These are phyloP conservation scores for Crypturellus undulatus DNA, from an alignment of 2,113 vertebrate species.

Conservation along the genomic window DNA sequence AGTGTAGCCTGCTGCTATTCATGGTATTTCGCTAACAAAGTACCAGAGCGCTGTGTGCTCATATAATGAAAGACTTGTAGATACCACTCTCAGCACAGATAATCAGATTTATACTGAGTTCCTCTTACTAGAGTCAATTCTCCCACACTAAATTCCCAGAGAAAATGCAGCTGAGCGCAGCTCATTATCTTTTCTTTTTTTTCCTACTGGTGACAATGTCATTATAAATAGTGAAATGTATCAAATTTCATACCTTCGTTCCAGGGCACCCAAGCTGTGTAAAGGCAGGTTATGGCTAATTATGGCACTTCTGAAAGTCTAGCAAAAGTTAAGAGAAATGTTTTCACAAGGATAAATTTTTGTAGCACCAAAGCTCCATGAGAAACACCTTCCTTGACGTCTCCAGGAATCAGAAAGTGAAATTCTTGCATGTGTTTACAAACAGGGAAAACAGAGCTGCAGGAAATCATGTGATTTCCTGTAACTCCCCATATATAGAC, in stretches of 20 bases:
- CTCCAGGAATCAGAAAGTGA: constrained; percentile 25
- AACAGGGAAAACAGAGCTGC: not conserved
- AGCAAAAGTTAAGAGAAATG: not conserved
- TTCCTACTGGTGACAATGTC: not conserved
- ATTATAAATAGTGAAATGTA: not conserved
- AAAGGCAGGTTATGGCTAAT: not conserved
- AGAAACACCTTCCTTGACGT: not conserved
- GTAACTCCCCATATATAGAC: not conserved
- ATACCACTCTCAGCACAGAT: constrained; percentile 8
- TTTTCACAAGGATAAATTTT: not conserved
- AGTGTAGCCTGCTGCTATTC: not conserved
- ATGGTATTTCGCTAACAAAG: not conserved
- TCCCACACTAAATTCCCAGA: constrained; percentile 3
- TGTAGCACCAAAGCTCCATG: not conserved
- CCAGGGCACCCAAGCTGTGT: not conserved
- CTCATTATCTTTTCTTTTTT: not conserved
- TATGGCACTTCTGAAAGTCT: not conserved
- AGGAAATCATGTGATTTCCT: constrained; percentile 42
- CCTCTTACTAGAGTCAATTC: constrained; percentile 6
- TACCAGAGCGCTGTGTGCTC: not conserved
- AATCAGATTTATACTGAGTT: not conserved
- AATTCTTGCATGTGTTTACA: constrained; percentile 2
- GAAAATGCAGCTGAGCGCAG: not conserved
- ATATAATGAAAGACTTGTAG: constrained; percentile 16
- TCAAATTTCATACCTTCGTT: not conserved